Evolutionary conservation across 1,140 invertebrate genomes (phyloP), one percentile per base, ranked within the genome.

Genomic region (Drosophila persimilis): DNA sequence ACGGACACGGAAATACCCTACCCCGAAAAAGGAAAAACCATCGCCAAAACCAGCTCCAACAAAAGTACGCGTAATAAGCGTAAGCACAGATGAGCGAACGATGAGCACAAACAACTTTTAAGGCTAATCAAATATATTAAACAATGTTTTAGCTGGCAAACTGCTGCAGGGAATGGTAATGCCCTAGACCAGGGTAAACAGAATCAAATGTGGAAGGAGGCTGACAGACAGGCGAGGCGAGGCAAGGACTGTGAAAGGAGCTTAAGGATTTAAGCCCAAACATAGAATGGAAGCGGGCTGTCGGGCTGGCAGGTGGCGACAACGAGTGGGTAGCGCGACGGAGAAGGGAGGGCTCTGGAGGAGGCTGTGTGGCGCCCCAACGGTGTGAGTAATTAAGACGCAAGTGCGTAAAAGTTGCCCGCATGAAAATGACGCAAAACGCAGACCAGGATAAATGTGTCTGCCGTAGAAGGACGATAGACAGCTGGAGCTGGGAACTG

Each of bases 381-480:
- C 73, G 73, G 77, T 76, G 72, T 80, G 67, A 80, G 77, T 80
- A 80, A 80, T 80, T 76, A 80, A 75, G 77, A 80, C 59, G 62
- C 77, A 72, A 80, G 61, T 76, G 72, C 77, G 77, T 80, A 80
- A 66, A 72, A 75, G 60, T 75, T 79, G 54, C 53, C 73, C 53
- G 69, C 78, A 72, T 43, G 59, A 53, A 64, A 77, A 63, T 81
- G 73, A 81, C 69, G 59, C 62, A 80, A 70, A 67, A 22, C 20
- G 45, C 45, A 66, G 66, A 56, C 55, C 45, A 43, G 29, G 47
- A 44, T 22, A 73, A 26, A 41, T 24, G 9, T 39, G 11, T 39
- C 35, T 39, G 35, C 5, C 5, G 35, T 13, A 39, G 4, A 39
- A 13, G 35, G 11, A 13, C 11, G 1, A 47, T 17, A 50, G 35